Base-by-base conservation (phyloP, 1,140 invertebrate genomes). In the Pseudomyrmex gracilis region DNA sequence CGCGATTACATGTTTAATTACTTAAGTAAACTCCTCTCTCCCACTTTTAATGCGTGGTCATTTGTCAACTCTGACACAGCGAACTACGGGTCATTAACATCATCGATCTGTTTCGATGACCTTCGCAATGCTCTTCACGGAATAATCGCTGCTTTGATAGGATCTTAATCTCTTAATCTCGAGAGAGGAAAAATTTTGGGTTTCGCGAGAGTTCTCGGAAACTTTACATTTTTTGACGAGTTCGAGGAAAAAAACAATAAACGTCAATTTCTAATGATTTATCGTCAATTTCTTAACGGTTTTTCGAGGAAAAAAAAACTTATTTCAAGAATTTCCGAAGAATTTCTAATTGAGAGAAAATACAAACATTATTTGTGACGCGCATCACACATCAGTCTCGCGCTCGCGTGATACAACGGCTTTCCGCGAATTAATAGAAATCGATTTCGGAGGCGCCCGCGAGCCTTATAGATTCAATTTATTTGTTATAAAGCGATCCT, bases 381-480 rank as follows among this genome's bases (percentile, higher is more conserved):
- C 53, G 9, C 66, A 53, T 12, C 20, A 45, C 71, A 49, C 45
- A 70, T 70, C 53, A 80, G 58, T 34, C 34, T 34, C 34, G 55
- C 66, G 53, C 53, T 24, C 12, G 70, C 43, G 53, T 68, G 55
- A 85, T 66, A 86, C 76, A 85, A 84, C 57, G 60, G 45, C 58
- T 76, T 45, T 57, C 53, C 85, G 43, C 71, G 66, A 87, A 87
- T 86, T 87, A 85, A 87, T 85, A 84, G 85, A 87, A 87, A 87
- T 87, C 85, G 85, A 85, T 87, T 87, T 85, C 43, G 17, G 57
- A 49, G 15, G 68, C 47, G 17, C 47, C 51, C 53, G 45, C 68
- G 20, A 51, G 49, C 58, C 60, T 78, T 45, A 63, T 70, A 78
- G 76, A 84, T 82, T 60, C 83, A 71, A 70, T 78, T 64, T 70